A percentile compares a stretch with the other conserved stretches of the same genome.
phyloP scores from a whole-genome alignment of 1,140 invertebrate genomes.

The Lepidotrigona ventralis region DNA sequence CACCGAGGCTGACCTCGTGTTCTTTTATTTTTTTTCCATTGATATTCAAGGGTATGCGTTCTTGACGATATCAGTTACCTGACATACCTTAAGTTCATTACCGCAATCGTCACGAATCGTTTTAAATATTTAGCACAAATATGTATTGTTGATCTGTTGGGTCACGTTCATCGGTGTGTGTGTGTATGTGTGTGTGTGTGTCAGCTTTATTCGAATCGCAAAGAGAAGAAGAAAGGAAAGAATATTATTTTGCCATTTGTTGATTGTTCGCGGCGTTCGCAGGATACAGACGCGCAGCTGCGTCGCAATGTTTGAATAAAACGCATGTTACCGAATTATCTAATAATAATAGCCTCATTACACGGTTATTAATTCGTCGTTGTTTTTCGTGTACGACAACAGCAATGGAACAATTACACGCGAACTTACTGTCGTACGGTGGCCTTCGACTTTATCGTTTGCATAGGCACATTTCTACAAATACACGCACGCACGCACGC shows the following conservation, averaged over 20 bases:
- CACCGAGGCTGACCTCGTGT: not conserved
- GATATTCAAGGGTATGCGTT: not conserved
- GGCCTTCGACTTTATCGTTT: not conserved
- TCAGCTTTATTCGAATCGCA: no score
- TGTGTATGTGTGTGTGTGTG: no score
- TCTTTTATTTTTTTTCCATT: not conserved
- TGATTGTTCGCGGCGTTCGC: not conserved
- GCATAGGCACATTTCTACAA: not conserved
- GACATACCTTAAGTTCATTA: not conserved
- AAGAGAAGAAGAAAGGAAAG: not conserved
- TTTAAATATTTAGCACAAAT: not conserved
- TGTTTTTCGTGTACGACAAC: not conserved
- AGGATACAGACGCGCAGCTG: constrained; percentile 26
- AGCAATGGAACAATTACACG: constrained; percentile 29
- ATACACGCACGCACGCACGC: no score
- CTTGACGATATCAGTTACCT: not conserved
- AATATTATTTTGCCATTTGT: not conserved
- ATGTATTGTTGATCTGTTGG: not conserved
- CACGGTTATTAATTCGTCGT: constrained; percentile 31
- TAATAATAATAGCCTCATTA: constrained; percentile 34
- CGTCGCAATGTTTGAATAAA: not conserved
- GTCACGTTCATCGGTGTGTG: constrained; percentile 1
- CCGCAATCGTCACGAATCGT: not conserved
- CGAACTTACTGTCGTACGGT: not conserved
- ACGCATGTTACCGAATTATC: constrained; percentile 36